Conservation (phyloP, 2,888 invertebrate genomes). For the Leucoptera coffeella region DNA sequence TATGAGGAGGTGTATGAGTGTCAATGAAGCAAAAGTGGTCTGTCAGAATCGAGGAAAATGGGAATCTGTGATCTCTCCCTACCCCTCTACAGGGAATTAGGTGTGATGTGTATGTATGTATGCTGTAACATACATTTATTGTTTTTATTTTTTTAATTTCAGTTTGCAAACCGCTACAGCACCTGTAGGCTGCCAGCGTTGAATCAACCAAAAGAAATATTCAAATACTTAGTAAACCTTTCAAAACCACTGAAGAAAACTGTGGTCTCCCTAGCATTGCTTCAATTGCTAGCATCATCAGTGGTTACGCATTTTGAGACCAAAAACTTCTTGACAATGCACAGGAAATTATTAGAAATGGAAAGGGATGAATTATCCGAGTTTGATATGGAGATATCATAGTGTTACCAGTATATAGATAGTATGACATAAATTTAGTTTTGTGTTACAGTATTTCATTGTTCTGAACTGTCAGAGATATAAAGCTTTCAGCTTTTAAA, state of each 20-base stretch:
- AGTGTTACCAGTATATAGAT: not conserved
- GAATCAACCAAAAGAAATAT: slow-evolving; percentile 45
- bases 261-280: slow-evolving; percentile 32
- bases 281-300: slow-evolving; percentile 50
- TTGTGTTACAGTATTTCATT: too few species aligned
- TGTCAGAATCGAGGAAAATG: too few species aligned
- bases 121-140: too few species aligned
- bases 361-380: slow-evolving; percentile 8
- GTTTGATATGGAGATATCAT: not conserved
- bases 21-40: too few species aligned
- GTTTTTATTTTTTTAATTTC: slow-evolving; percentile 17
- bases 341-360: slow-evolving; percentile 24
- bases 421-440: too few species aligned
- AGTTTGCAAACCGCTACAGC: slow-evolving; percentile 57
- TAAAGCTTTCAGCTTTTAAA: too few species aligned
- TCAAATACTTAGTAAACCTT: slow-evolving; percentile 43
- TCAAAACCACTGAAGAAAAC: slow-evolving; percentile 46
- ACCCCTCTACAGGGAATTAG: too few species aligned
- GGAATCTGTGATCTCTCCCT: too few species aligned
- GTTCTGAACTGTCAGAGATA: too few species aligned
- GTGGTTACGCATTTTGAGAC: slow-evolving; percentile 58
- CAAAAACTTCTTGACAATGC: slow-evolving; percentile 33
- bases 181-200: slow-evolving; percentile 61
- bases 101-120: too few species aligned
- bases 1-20: too few species aligned